Evolutionary conservation across 2,113 vertebrate species (phyloP), one percentile per base, ranked within the genome.

Genomic region (Corythornis cristatus): DNA sequence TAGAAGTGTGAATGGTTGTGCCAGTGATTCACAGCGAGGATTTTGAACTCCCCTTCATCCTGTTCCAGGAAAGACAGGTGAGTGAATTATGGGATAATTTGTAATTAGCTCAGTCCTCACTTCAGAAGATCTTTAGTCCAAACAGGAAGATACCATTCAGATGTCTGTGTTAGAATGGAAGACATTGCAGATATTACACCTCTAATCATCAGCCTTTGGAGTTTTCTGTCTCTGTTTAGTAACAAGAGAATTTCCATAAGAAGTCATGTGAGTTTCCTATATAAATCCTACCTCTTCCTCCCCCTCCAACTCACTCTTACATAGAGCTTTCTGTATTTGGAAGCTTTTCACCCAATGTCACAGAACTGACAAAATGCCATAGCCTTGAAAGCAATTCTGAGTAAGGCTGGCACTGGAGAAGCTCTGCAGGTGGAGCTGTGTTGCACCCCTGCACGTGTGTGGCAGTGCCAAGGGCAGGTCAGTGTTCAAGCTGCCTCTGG

Each of bases 1-100:
- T 37, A 53, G 29, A 11, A 64, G n/a, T 40, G 29, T 77, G 68
- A 86, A 74, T 35, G 71, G 83, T 89, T 88, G 96, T 23, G 48
- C 23, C 21, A 96, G 92, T 83, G 82, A 79, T 93, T 65, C 82
- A 56, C 28, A 5, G 66, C 83, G 66, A 92, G 28, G 40, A 92
- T 92, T 91, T 75, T 83, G 72, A 94, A 72, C 66, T 94, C 70
- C 78, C 67, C 84, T 94, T 88, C 94, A 97, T 97, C 90, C 93
- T 96, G 86, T 66, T 93, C 35, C 42, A 28, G 75, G 64, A 81
- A 87, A 90, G 74, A 80, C 9, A 40, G 62, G 94, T 96, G 87
- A 96, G 92, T 93, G 86, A 91, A 93, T 95, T 91, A 89, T 85
- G 78, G 87, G 56, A 46, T 88, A 73, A 94, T 94, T 91, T 85